Evolutionary conservation across 2,113 vertebrate species (phyloP).

Genomic region (Cephalophus harveyi): DNA sequence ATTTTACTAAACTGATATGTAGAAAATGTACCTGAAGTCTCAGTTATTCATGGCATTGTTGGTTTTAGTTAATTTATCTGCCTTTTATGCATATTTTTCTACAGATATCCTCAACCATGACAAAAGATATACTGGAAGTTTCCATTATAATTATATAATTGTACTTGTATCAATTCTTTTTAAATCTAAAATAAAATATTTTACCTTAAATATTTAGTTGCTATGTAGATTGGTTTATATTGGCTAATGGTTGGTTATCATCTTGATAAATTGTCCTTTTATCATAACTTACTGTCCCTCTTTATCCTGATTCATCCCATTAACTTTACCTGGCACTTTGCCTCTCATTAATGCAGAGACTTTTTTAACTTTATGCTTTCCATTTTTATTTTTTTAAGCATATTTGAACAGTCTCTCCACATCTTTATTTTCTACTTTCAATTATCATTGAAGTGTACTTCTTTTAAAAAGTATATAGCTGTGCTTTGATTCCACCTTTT

Average conservation of each 20-base stretch:
- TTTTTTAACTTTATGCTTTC: background rate
- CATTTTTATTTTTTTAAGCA: background rate
- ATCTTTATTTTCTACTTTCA: background rate
- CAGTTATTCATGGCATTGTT: background rate
- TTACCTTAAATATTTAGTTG: background rate
- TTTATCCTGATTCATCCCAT: background rate
- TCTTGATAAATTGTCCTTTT: constrained; percentile 1
- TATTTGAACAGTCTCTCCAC: background rate
- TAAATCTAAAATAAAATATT: background rate
- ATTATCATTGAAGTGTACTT: background rate
- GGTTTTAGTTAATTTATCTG: background rate
- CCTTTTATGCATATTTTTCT: background rate
- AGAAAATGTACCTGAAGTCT: background rate
- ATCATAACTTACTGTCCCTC: background rate
- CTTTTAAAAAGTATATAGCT: background rate
- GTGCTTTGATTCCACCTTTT: background rate
- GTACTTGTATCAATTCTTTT: background rate
- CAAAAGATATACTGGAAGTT: background rate
- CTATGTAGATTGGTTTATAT: background rate
- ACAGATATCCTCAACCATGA: background rate
- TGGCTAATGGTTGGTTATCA: background rate
- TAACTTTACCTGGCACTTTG: background rate
- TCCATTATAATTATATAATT: background rate
- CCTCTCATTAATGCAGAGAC: background rate
- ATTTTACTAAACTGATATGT: background rate